Conservation (phyloP, 2,888 invertebrate genomes). For the Mesorhabditis sp. region DNA sequence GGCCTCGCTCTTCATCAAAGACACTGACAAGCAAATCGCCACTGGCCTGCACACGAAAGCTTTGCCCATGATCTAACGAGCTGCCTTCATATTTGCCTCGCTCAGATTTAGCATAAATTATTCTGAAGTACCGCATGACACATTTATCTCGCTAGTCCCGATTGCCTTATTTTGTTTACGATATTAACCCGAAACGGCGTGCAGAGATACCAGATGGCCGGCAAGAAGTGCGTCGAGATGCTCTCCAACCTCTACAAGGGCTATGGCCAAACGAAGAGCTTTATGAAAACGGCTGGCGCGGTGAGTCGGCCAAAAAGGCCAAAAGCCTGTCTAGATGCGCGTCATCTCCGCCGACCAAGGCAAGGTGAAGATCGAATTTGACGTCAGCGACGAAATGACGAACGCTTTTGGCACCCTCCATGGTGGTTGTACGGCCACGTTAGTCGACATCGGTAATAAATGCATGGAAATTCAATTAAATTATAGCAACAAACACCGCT, state of each 20-base stretch:
- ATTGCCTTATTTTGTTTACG: no score
- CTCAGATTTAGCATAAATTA: no score
- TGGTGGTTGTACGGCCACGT: constrained; percentile 50
- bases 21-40: constrained; percentile 72
- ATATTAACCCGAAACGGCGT: no score
- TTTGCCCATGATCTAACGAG: constrained; percentile 21
- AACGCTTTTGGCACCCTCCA: constrained; percentile 44
- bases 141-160: no score
- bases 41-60: constrained; percentile 79
- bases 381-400: constrained; percentile 41
- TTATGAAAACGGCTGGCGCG: constrained; percentile 5
- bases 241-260: background rate
- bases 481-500: constrained; percentile 42
- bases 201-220: background rate
- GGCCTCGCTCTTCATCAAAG: constrained; percentile 75
- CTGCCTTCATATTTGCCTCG: no score
- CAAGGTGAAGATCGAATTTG: constrained; percentile 44
- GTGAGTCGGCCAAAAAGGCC: background rate
- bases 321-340: background rate
- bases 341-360: constrained; percentile 35
- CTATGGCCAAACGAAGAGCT: background rate
- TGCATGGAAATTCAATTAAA: background rate
- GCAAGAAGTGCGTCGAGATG: constrained; percentile 1
- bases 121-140: no score
- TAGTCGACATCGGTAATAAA: constrained; percentile 38